Conservation (phyloP, 2,888 invertebrate species). For the Hypercompe scribonia region DNA sequence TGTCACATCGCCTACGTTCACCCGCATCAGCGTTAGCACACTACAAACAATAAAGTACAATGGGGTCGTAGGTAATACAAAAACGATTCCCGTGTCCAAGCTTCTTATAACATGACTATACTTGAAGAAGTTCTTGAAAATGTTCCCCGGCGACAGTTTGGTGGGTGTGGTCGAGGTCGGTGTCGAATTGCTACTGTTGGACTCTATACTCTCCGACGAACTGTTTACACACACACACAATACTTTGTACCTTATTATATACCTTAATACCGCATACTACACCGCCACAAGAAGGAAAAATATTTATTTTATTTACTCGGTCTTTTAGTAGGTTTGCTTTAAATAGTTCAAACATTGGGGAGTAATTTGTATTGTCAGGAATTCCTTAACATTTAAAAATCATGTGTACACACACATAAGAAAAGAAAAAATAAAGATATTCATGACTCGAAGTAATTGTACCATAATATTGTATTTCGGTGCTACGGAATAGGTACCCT, state of each 20-base stretch:
- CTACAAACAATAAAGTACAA: conserved; percentile 11
- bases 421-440: too few species aligned
- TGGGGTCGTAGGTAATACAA: conserved; percentile 9
- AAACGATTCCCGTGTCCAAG: conserved; percentile 62
- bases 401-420: too few species aligned
- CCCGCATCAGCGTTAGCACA: conserved; percentile 9
- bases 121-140: conserved; percentile 99
- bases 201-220: conserved; percentile 76
- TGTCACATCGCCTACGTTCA: neutral
- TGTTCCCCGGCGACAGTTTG: conserved; percentile 94
- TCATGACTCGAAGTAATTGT: too few species aligned
- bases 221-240: conserved; percentile 57
- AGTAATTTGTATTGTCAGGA: neutral
- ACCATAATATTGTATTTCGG: neutral
- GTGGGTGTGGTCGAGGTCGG: conserved; percentile 86
- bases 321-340: too few species aligned
- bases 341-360: neutral
- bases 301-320: neutral
- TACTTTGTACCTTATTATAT: conserved; percentile 25
- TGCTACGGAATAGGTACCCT: neutral
- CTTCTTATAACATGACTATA: conserved; percentile 83
- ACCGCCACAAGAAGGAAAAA: neutral
- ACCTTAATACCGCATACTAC: neutral
- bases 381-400: neutral
- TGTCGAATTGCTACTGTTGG: conserved; percentile 80